phyloP scores from a whole-genome alignment of 1,140 invertebrate genomes.

The Drosophila yakuba region DNA sequence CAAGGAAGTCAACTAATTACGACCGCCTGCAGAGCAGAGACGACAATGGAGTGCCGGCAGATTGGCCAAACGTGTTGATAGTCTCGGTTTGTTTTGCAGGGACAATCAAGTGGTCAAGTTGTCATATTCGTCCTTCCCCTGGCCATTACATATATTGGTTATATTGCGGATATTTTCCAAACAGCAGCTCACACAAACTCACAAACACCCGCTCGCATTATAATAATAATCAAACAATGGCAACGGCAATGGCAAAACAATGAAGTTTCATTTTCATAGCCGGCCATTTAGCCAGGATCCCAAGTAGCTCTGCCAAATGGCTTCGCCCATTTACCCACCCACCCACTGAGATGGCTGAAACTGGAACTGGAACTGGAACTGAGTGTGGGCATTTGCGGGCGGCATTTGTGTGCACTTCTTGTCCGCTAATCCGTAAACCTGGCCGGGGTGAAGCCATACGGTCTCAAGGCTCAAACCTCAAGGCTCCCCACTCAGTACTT shows the following conservation, averaged over 20 bases:
- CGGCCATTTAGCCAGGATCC: conserved; percentile 34
- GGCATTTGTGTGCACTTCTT: conserved; percentile 53
- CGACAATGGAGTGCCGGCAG: conserved; percentile 11
- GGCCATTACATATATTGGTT: not conserved
- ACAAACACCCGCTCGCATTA: conserved; percentile 7
- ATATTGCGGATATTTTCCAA: conserved; percentile 26
- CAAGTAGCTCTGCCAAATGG: conserved; percentile 49
- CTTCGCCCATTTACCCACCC: conserved; percentile 15
- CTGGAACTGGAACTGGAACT: not conserved
- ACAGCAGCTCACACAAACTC: not conserved
- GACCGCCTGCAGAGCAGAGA: not conserved
- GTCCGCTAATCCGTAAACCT: conserved; percentile 67
- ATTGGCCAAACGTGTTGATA: conserved; percentile 44
- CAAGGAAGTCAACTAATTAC: conserved; percentile 37
- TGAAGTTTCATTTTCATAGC: conserved; percentile 46
- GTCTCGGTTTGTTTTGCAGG: conserved; percentile 11
- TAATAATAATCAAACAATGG: conserved; percentile 59
- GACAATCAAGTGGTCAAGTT: conserved; percentile 15
- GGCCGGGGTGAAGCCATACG: conserved; percentile 29
- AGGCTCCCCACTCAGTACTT: conserved; percentile 13
- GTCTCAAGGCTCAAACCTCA: not conserved
- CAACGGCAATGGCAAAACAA: conserved; percentile 46
- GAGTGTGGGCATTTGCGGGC: conserved; percentile 20
- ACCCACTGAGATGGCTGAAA: not conserved
- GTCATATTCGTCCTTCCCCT: conserved; percentile 22